Base-by-base conservation (phyloP, 2,797 vertebrate genomes). In the Pantherophis vulpinus region DNA sequence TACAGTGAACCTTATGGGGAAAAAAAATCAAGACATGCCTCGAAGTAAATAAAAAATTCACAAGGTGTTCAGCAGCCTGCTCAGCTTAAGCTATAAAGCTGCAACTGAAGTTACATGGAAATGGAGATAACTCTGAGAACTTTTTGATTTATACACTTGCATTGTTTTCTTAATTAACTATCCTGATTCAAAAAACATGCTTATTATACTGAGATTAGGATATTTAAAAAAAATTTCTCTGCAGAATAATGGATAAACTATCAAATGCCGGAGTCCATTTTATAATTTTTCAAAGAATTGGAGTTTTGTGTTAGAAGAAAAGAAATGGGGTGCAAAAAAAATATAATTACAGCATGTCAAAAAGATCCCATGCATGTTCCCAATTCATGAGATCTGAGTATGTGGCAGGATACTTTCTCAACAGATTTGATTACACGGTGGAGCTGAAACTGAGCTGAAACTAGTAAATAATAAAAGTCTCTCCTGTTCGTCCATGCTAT, bases 361-460 rank as follows among this genome's bases (percentile, higher is more conserved):
- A 94, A 95, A 95, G 92, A 96, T 94, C 92, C 87, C 89, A 89
- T 98, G 93, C 94, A 93, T 97, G 1, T 96, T 97, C 96, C 97
- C 97, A 97, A 97, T 96, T 97, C 96, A 95, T 91, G 96, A 10
- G n/a, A 97, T 97, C 95, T 97, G 97, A 98, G 97, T 97, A 97
- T 96, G 96, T 97, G 96, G 91, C 96, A 97, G 95, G 94, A 97
- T 96, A 91, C 90, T 97, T 92, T 97, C 95, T 98, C 92, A 96
- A 97, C 97, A 95, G 94, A 97, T 97, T 97, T 97, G 97, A 98
- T 98, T 98, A 97, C 94, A 96, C 95, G 95, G 96, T 94, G 92
- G 94, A 54, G 1, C 9, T 54, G 51, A 54, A 54, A 94, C 59
- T 93, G 94, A 54, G 1, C 9, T 54, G 51, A 54, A 54, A 94